phyloP scores from a whole-genome alignment of 1,140 invertebrate genomes.

The Orchestia grillus region DNA sequence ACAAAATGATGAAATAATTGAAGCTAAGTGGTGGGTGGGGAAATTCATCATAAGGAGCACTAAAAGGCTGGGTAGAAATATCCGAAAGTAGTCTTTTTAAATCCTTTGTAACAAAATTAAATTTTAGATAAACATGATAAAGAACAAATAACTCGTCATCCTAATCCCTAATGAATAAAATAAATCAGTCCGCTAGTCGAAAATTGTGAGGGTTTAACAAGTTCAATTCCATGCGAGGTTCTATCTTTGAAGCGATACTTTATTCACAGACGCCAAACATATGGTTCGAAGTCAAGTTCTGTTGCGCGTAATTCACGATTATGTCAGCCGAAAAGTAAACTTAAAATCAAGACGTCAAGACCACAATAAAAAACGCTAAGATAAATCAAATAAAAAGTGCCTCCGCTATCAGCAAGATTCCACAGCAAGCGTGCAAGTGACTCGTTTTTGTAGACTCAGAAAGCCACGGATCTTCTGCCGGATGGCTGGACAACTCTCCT shows the following conservation, averaged over 20 bases:
- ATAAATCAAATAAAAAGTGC: background rate
- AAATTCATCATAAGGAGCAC: background rate
- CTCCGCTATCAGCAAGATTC: background rate
- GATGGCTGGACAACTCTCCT: conserved; percentile 31
- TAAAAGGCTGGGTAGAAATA: too few relatives aligned
- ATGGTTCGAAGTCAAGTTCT: background rate
- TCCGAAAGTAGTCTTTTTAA: too few relatives aligned
- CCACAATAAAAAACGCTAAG: background rate
- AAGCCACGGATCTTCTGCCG: conserved; percentile 28
- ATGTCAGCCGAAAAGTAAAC: background rate
- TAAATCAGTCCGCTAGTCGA: background rate
- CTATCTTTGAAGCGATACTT: background rate
- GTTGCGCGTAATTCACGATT: background rate
- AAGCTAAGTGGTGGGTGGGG: background rate
- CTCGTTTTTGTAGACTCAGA: conserved; percentile 20
- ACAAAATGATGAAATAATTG: background rate
- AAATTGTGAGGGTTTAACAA: background rate
- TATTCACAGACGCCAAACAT: background rate
- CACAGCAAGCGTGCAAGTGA: background rate
- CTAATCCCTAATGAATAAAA: background rate
- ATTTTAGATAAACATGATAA: background rate
- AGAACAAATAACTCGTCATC: background rate
- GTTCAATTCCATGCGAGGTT: background rate
- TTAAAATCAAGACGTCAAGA: background rate
- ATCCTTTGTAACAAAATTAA: background rate